Evolutionary conservation across 2,888 invertebrate genomes (phyloP), one percentile per base, ranked within the genome.

Genomic region (Lacanobia wlatinum): DNA sequence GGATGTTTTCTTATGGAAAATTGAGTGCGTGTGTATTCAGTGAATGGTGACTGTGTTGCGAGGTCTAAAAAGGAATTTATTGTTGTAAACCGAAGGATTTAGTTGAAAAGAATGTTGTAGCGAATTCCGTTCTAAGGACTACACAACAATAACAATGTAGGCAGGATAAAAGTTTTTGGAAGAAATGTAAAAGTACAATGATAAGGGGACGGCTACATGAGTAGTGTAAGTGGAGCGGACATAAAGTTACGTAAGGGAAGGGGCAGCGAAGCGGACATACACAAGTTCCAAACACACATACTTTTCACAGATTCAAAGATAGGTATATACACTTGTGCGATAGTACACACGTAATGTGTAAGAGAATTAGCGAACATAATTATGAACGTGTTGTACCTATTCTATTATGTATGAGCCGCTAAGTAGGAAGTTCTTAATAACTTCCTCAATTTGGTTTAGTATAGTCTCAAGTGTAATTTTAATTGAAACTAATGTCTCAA

Each of bases 381-480:
- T 62, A 84, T 70, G 67, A 61, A 59, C 60, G 40, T 67, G 64
- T 82, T 78, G 55, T 70, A n/a, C n/a, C n/a, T n/a, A 48, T 78
- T 63, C 46, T 60, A 53, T 69, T 69, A 68, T 66, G 76, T 74
- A 77, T 75, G 66, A 74, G 46, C 46, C 46, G 21, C 21, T 73
- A 73, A 82, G 67, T 83, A 87, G 82, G 84, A 85, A 83, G 78
- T 78, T 66, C 38, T 83, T 86, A 80, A 66, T 60, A 75, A 79
- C 79, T 84, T 83, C 85, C 83, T 84, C 73, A 75, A 77, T 82
- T 78, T 79, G 58, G 38, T 75, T 71, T 70, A 70, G 14, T 58
- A 21, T 23, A 59, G 53, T 63, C 64, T 52, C 43, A 63, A 69
- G 56, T 76, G 55, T 73, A 55, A 50, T 60, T 70, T 65, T 73